Evolutionary conservation across 2,888 invertebrate species (phyloP), one percentile per base, ranked within the genome.

Genomic region (Brachynemurus nebulosus): DNA sequence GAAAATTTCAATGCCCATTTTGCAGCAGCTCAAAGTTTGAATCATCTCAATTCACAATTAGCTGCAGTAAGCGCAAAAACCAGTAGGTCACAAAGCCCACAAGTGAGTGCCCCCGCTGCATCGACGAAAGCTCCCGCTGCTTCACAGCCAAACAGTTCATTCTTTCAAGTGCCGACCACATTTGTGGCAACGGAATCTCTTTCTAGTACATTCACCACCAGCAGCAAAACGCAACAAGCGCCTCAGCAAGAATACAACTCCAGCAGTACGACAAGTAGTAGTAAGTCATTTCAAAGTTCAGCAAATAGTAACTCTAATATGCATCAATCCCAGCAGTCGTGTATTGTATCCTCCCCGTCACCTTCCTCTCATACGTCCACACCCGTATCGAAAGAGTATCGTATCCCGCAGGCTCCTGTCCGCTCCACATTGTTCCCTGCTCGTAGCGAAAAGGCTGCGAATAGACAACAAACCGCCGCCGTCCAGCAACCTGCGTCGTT

Each of bases 1-100:
- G 80, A 81, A 57, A 78, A 74, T 56, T 81, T 80, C 61, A 80
- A 78, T 62, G 71, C 78, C 48, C 79, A 79, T 59, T 80, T 80
- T 65, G 71, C 75, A 49, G 73, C 76, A 47, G 75, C 76, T 48
- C 78, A 78, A 63, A 70, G 74, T 53, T 59, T 70, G 45, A 79
- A 76, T 59, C 80, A 78, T 55, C 65, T 80, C 48, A 78, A 74
- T 62, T 72, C 78, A 47, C 76, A 77, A 61, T 63, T 78, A 56
- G 60, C 66, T 16, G 68, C 71, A 50, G 68, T 70, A 54, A 65
- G 68, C 52, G 68, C 66, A 54, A 75, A 74, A 60, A 61, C 65
- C 45, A 65, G 71, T 54, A 57, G 58, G 20, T 54, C 63, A 4
- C 64, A 65, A 53, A 63, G 67, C 52, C 71, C 77, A 27, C 65